Percentiles rank a stretch among this genome's conserved stretches.
phyloP scores from a whole-genome alignment of 2,797 vertebrate genomes.

The Crocidura indochinensis region DNA sequence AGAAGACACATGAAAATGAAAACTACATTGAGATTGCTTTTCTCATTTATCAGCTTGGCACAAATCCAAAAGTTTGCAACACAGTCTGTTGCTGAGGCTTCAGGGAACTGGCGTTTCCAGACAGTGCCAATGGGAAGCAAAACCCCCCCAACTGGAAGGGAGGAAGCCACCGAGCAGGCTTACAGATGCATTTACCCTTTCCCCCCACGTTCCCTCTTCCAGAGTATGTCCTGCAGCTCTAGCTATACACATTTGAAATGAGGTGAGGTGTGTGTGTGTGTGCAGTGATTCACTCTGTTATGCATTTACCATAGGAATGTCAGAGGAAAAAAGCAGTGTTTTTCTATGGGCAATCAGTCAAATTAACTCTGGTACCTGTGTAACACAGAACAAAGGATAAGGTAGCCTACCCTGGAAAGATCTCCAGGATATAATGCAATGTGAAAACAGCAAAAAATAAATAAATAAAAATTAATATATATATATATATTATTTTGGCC shows the following conservation, averaged over 20 bases:
- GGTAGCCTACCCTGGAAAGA: neutral
- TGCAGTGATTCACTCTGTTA: neutral
- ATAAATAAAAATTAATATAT: no score
- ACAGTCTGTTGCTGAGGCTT: conserved; percentile 53
- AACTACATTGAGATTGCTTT: conserved; percentile 60
- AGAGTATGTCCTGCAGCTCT: neutral
- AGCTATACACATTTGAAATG: neutral
- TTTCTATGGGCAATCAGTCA: neutral
- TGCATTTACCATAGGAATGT: neutral
- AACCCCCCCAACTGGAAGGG: neutral
- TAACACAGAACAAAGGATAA: neutral
- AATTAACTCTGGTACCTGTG: neutral
- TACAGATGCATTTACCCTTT: neutral
- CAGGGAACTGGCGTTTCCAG: conserved; percentile 34
- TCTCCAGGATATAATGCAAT: neutral
- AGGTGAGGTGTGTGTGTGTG: rapidly evolving
- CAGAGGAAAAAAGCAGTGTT: neutral
- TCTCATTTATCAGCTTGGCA: conserved; percentile 75
- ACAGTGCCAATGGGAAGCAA: neutral
- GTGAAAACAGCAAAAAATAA: neutral
- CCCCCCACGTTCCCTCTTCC: neutral
- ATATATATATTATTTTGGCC: no score
- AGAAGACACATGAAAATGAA: conserved; percentile 78
- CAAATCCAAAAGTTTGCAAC: conserved; percentile 54
- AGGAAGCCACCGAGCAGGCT: neutral